Evolutionary conservation across 2,888 invertebrate genomes (phyloP).

Genomic region (Seira ritae): DNA sequence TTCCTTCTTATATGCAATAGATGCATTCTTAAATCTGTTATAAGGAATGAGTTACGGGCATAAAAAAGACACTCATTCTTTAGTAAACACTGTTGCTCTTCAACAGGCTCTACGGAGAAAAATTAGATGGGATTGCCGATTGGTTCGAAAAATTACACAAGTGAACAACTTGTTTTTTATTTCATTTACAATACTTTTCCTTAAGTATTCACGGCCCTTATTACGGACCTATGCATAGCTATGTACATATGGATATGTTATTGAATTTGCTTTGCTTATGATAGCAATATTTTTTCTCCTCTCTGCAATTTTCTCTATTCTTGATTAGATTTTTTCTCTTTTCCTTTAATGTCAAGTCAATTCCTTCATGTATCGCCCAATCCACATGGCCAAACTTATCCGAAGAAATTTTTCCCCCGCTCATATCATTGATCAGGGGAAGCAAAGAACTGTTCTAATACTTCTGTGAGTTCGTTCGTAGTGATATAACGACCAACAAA

Average conservation of each 20-base stretch:
- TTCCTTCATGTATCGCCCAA: background rate
- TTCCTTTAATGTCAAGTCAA: background rate
- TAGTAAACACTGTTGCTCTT: slow-evolving; percentile 63
- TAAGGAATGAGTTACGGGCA: background rate
- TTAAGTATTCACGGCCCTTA: background rate
- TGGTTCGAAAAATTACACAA: slow-evolving; percentile 41
- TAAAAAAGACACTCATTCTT: slow-evolving; percentile 21
- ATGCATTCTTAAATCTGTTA: background rate
- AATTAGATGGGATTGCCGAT: slow-evolving; percentile 32
- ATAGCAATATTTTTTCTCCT: too few species aligned
- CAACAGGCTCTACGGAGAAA: slow-evolving; percentile 11
- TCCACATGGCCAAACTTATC: background rate
- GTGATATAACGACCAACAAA: slow-evolving; percentile 27
- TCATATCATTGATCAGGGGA: too few species aligned
- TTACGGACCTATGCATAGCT: too few species aligned
- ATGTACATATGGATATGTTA: too few species aligned
- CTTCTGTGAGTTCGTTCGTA: background rate
- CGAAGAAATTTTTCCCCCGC: too few species aligned
- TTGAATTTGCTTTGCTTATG: too few species aligned
- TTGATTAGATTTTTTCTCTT: background rate
- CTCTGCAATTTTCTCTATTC: background rate
- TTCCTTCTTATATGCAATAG: slow-evolving; percentile 6
- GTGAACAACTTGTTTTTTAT: slow-evolving; percentile 48
- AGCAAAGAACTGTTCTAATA: too few species aligned
- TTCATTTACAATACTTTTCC: slow-evolving; percentile 1